Percentiles rank a stretch among this genome's conserved stretches.
Evolutionary conservation across 2,888 invertebrate genomes (phyloP).

Genomic region (Trissolcus japonicus): DNA sequence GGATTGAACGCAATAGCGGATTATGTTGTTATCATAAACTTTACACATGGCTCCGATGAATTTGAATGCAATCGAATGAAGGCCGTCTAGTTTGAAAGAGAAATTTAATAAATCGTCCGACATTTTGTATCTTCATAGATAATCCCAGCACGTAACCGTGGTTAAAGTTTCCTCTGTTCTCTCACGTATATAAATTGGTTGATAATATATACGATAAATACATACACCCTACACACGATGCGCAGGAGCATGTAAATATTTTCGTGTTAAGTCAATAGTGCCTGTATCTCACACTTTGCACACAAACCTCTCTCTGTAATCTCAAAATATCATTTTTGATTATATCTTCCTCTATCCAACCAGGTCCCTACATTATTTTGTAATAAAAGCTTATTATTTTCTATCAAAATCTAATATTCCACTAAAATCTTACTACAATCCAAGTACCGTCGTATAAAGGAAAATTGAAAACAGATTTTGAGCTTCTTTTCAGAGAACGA

Average conservation of each 20-base stretch:
- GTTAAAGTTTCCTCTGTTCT: slow-evolving; percentile 33
- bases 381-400: no score
- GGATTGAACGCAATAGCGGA: neutral
- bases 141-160: slow-evolving; percentile 12
- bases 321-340: no score
- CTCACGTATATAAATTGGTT: slow-evolving; percentile 43
- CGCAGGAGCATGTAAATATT: slow-evolving; percentile 21
- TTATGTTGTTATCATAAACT: neutral
- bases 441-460: no score
- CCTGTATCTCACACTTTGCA: slow-evolving; percentile 7
- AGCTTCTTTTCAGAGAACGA: no score
- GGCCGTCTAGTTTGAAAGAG: slow-evolving; percentile 13
- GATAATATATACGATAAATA: slow-evolving; percentile 28
- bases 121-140: neutral
- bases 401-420: no score
- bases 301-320: no score
- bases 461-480: no score
- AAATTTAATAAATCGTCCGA: slow-evolving; percentile 26
- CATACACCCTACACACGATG: slow-evolving; percentile 3
- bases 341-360: no score
- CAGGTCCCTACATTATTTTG: no score
- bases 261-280: slow-evolving; percentile 20
- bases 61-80: slow-evolving; percentile 22
- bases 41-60: neutral
- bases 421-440: no score